Base-by-base conservation (phyloP, 2,888 invertebrate species). In the Apodemia mormo region DNA sequence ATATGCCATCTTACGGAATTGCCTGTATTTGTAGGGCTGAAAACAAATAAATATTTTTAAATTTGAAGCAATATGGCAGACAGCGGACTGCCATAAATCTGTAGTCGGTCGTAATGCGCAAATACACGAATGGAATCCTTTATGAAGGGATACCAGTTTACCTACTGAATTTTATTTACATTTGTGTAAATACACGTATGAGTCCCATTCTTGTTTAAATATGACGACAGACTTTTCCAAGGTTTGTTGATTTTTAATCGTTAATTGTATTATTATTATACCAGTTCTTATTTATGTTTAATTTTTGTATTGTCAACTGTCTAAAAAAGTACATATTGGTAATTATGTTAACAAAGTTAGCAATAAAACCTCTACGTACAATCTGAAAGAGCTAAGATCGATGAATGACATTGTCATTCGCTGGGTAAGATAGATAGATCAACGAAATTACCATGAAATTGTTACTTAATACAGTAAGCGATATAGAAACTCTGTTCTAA, bases 1-100 rank as follows among this genome's bases (percentile, higher is more conserved):
- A 30, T 61, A 58, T 58, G 30, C 29, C 30, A 61, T 61, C 76
- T 81, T 81, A 79, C 77, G 76, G 74, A 76, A 79, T 72, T 72
- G 75, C 76, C 72, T 71, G 71, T 74, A 77, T 82, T 81, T 83
- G 82, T 79, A 79, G 79, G 82, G 83, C 83, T 83, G 76, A 77
- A 80, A 81, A 78, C 80, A 82, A 84, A 88, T 88, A 88, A 86
- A 89, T 88, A 89, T 88, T 90, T 90, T 90, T 89, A 89, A 90
- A 92, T 89, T 91, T 89, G 86, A 87, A 86, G 89, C 90, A 92
- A 89, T 89, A 91, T 88, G 88, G 90, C 85, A 83, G 90, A 89
- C 89, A 88, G 87, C 82, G 88, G 91, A 84, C 85, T 84, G 85
- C 86, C 79, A 89, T 92, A 92, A 92, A 92, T 92, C 90, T 90